Percentiles rank a stretch among this genome's conserved stretches.
phyloP scores from a whole-genome alignment of 1,140 invertebrate genomes.

The Dryas iulia region DNA sequence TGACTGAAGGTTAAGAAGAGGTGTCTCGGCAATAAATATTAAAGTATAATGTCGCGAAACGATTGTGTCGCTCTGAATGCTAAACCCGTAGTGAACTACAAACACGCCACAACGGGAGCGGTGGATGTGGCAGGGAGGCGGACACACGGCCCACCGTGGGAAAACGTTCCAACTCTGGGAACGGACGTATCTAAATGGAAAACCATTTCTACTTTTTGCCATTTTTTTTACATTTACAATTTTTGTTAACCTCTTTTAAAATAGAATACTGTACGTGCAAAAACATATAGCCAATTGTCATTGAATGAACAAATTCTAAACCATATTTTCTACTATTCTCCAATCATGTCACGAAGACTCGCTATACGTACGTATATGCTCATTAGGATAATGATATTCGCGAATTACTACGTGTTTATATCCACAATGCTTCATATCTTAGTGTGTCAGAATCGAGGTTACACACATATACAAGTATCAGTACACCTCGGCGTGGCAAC shows the following conservation, averaged over 20 bases:
- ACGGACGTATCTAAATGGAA: constrained; percentile 21
- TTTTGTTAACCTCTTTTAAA: neutral
- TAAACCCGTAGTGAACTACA: constrained; percentile 72
- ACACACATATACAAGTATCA: constrained; percentile 60
- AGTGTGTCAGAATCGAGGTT: constrained; percentile 76
- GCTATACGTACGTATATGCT: constrained; percentile 56
- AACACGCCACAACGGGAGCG: constrained; percentile 55
- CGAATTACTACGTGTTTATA: constrained; percentile 75
- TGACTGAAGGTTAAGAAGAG: constrained; percentile 39
- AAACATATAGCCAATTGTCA: neutral
- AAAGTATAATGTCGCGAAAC: constrained; percentile 71
- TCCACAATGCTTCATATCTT: constrained; percentile 61
- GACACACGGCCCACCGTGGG: constrained; percentile 64
- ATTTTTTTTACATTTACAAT: constrained; percentile 1
- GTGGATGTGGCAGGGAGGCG: constrained; percentile 48
- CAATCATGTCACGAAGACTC: constrained; percentile 39
- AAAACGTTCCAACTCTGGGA: constrained; percentile 53
- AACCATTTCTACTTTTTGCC: constrained; percentile 20
- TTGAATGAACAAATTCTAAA: neutral
- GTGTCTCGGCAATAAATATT: constrained; percentile 74
- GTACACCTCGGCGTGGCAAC: constrained; percentile 71
- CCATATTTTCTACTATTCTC: constrained; percentile 28
- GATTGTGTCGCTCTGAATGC: constrained; percentile 71
- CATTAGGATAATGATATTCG: constrained; percentile 76
- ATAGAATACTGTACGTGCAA: neutral